Evolutionary conservation across 2,113 vertebrate species (phyloP).

Genomic region (Naja naja): DNA sequence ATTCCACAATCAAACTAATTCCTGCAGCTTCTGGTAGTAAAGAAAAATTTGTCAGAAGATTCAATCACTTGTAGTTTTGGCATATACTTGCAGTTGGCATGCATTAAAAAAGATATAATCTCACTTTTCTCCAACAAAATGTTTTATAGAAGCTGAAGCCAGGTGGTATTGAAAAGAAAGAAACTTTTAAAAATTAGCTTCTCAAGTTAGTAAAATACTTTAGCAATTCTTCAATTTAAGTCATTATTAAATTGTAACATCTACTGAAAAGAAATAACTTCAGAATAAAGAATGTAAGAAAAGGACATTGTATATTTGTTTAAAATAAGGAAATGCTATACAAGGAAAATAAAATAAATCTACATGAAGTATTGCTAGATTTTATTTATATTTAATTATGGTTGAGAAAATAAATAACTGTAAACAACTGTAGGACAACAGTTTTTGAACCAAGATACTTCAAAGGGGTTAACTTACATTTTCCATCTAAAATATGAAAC

Average conservation of each 20-base stretch:
- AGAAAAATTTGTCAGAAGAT: not conserved
- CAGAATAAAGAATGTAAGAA: not conserved
- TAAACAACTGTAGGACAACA: too few relatives aligned
- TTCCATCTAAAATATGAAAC: too few relatives aligned
- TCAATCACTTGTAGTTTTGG: not conserved
- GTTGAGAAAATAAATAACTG: not conserved
- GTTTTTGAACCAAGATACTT: too few relatives aligned
- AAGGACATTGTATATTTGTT: not conserved
- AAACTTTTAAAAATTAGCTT: slow-evolving; percentile 26
- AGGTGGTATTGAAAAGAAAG: not conserved
- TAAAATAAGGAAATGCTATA: slow-evolving; percentile 16
- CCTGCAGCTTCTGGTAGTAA: not conserved
- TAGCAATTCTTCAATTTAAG: not conserved
- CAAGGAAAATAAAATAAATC: not conserved
- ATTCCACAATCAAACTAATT: not conserved
- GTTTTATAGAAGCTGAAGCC: not conserved
- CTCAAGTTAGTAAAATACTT: slow-evolving; percentile 48
- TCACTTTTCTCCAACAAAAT: not conserved
- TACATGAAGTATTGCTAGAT: not conserved
- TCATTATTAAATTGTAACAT: slow-evolving; percentile 33
- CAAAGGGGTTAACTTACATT: too few relatives aligned
- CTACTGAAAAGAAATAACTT: slow-evolving; percentile 45
- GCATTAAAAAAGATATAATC: not conserved
- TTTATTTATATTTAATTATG: not conserved
- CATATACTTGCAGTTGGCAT: slow-evolving; percentile 2